These are phyloP conservation scores for Sinhomidia bicolor DNA, from an alignment of 2,888 invertebrate species.

Conservation along the genomic window DNA sequence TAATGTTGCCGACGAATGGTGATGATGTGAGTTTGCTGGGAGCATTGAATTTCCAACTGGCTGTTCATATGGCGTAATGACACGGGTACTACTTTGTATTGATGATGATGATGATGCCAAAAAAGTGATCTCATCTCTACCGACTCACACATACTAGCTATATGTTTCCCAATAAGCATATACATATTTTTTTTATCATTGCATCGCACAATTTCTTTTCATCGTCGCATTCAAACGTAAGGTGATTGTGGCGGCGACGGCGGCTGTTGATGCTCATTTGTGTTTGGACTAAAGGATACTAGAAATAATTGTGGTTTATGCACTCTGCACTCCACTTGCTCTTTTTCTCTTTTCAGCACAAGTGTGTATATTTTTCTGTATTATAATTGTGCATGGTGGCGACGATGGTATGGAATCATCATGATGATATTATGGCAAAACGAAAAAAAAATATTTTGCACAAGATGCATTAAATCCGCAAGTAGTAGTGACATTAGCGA, in stretches of 20 bases:
- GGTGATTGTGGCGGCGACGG: not conserved
- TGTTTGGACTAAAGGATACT: not conserved
- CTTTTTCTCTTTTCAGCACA: not conserved
- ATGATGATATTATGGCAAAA: not conserved
- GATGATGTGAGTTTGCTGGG: constrained; percentile 6
- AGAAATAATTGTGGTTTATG: not conserved
- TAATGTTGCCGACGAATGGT: not conserved
- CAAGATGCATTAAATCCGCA: not conserved
- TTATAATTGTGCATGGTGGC: not conserved
- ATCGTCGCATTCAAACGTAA: not conserved
- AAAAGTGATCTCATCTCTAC: constrained; percentile 10
- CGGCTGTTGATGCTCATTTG: not conserved
- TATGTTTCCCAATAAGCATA: not conserved
- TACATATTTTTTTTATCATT: not conserved
- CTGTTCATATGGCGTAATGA: not conserved
- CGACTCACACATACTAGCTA: not conserved
- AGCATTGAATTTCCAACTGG: constrained; percentile 37
- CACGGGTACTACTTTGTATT: not conserved
- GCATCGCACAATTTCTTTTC: not conserved
- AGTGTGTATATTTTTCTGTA: not conserved
- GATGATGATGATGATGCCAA: not conserved
- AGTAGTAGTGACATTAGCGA: not conserved
- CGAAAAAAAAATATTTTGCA: not conserved
- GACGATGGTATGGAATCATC: constrained; percentile 3
- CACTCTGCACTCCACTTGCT: not conserved